A percentile compares a stretch with the other conserved stretches of the same genome.
Evolutionary conservation across 2,797 vertebrate species (phyloP).

Genomic region (Rhyacichthys aspro): DNA sequence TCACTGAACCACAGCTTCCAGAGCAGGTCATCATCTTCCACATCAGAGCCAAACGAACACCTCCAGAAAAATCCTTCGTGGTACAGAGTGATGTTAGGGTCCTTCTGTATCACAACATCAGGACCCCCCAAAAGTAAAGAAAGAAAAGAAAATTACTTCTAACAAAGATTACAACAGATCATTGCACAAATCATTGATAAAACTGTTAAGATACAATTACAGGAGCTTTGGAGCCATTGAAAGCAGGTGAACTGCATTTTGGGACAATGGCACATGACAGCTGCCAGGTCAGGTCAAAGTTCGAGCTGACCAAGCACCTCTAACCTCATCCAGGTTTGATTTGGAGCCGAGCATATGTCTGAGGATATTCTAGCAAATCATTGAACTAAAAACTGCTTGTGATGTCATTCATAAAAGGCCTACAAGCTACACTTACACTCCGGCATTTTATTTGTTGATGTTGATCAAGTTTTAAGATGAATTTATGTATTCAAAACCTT

Average conservation of each 20-base stretch:
- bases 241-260: constrained; percentile 20
- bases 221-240: not conserved
- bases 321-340: constrained; percentile 21
- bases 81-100: constrained; percentile 73
- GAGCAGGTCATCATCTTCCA: constrained; percentile 72
- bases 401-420: not conserved
- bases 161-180: not conserved
- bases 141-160: not conserved
- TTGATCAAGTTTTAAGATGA: not conserved
- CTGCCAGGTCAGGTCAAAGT: constrained; percentile 49
- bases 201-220: not conserved
- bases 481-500: not conserved
- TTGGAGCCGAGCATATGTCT: constrained; percentile 2
- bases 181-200: too few species aligned
- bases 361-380: constrained; percentile 10
- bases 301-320: constrained; percentile 42
- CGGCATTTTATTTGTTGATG: not conserved
- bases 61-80: constrained; percentile 98
- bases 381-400: constrained; percentile 17
- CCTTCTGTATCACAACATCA: constrained; percentile 46
- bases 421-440: not conserved
- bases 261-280: constrained; percentile 27
- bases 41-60: constrained; percentile 82
- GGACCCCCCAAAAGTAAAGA: constrained; percentile 22
- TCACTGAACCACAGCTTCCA: constrained; percentile 95